These are phyloP conservation scores for Dipodomys stephensi DNA, from an alignment of 2,113 vertebrate species.

Conservation along the genomic window DNA sequence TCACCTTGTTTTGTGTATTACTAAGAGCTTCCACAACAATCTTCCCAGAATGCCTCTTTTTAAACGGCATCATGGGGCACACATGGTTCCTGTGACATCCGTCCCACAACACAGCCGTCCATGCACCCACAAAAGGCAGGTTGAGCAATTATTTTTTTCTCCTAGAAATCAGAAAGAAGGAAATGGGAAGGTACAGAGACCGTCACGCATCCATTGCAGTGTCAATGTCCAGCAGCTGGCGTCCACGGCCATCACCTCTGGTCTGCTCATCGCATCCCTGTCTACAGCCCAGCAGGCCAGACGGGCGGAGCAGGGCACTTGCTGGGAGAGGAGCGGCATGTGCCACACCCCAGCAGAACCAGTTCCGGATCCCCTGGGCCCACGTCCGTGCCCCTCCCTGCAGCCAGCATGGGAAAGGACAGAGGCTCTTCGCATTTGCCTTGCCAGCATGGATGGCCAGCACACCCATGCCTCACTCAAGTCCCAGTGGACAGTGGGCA, in stretches of 20 bases:
- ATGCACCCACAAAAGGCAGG: background rate
- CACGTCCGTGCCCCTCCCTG: rapidly evolving
- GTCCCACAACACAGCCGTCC: background rate
- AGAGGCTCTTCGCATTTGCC: background rate
- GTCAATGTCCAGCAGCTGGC: background rate
- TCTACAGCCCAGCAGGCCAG: no score
- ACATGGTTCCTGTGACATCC: no score
- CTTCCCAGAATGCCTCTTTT: background rate
- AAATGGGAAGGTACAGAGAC: no score
- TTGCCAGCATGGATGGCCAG: no score
- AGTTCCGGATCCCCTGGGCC: no score
- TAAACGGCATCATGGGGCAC: background rate
- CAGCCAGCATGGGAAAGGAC: background rate
- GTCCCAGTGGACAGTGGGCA: no score
- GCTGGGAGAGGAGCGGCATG: no score
- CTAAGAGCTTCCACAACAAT: background rate
- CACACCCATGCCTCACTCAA: background rate
- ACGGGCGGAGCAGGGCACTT: no score
- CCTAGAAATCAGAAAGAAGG: background rate
- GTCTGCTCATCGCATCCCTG: background rate
- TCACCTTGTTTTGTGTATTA: background rate
- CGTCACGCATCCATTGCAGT: rapidly evolving
- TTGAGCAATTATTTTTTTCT: background rate
- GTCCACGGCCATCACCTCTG: background rate
- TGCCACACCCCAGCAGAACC: background rate